Conservation (phyloP, 1,140 invertebrate species). For the Batillaria attramentaria region DNA sequence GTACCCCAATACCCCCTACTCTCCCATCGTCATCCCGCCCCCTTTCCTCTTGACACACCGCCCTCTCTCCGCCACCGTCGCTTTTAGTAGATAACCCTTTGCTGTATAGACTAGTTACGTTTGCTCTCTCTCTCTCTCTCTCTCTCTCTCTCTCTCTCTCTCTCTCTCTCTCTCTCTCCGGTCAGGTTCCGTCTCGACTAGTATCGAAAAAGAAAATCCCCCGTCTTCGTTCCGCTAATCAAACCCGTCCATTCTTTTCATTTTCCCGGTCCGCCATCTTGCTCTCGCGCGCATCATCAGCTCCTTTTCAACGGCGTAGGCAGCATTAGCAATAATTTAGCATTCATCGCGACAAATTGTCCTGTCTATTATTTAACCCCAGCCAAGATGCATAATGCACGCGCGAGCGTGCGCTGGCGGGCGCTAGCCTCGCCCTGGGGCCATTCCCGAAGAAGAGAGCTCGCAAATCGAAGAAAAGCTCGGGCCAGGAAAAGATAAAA, state of each 20-base stretch:
- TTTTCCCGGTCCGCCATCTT: slow-evolving; percentile 17
- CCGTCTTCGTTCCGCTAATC: slow-evolving; percentile 20
- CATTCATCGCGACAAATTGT: slow-evolving; percentile 24
- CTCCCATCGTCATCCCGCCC: too few relatives aligned
- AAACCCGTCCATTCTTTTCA: slow-evolving; percentile 24
- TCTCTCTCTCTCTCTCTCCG: not conserved
- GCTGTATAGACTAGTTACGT: too few relatives aligned
- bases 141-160: not conserved
- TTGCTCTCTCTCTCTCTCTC: not conserved
- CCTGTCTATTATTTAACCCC: slow-evolving; percentile 20
- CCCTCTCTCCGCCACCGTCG: too few relatives aligned
- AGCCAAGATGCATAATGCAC: not conserved
- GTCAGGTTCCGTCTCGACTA: not conserved
- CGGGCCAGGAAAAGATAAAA: too few relatives aligned
- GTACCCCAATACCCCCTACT: too few relatives aligned
- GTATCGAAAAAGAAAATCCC: slow-evolving; percentile 6
- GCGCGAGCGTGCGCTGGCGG: too few relatives aligned
- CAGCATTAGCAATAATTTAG: slow-evolving; percentile 15
- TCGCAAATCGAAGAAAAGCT: too few relatives aligned
- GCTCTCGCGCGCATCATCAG: not conserved
- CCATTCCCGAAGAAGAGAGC: too few relatives aligned
- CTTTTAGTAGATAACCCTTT: too few relatives aligned
- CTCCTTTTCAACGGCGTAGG: slow-evolving; percentile 1
- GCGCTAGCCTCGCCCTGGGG: too few relatives aligned
- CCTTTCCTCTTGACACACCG: too few relatives aligned